Conservation (phyloP, 2,113 vertebrate species). For the Oryzias melastigma region DNA sequence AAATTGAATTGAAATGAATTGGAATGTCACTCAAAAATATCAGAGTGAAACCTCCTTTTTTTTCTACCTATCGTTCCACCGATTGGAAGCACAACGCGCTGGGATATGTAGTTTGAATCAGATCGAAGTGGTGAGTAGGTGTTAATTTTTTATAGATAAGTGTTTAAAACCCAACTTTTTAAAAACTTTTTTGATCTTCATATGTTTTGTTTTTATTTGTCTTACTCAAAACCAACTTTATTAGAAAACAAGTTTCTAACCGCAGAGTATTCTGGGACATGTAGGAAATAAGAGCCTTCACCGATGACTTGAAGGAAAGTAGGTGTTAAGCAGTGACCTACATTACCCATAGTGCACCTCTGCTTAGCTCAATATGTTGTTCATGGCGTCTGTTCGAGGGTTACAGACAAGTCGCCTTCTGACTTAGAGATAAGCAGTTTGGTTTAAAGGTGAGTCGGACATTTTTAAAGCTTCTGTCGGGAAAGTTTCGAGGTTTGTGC, state of each 20-base stretch:
- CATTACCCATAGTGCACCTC: constrained; percentile 51
- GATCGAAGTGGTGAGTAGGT: rapidly evolving
- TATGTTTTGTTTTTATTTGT: too few species aligned
- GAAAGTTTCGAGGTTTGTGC: not conserved
- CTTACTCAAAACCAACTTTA: too few species aligned
- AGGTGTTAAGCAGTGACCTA: constrained; percentile 39
- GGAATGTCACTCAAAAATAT: not conserved
- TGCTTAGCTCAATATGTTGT: constrained; percentile 29
- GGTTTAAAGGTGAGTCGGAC: constrained; percentile 53
- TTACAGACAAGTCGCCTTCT: constrained; percentile 60
- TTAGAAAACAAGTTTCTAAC: too few species aligned
- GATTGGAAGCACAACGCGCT: constrained; percentile 3
- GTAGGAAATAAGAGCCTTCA: constrained; percentile 21
- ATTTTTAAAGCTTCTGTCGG: not conserved
- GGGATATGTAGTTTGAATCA: constrained; percentile 65
- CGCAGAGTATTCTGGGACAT: constrained; percentile 47
- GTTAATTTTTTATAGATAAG: not conserved
- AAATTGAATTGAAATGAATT: too few species aligned
- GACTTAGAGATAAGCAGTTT: constrained; percentile 47
- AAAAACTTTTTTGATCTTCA: too few species aligned
- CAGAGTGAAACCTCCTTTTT: constrained; percentile 40
- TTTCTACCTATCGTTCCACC: constrained; percentile 2
- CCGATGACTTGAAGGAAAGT: not conserved
- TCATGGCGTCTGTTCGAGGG: constrained; percentile 63
- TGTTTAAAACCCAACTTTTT: too few species aligned